Evolutionary conservation across 92 coral and sea anemone species (phyloP).

Genomic region (Parazoanthus atlanticus): DNA sequence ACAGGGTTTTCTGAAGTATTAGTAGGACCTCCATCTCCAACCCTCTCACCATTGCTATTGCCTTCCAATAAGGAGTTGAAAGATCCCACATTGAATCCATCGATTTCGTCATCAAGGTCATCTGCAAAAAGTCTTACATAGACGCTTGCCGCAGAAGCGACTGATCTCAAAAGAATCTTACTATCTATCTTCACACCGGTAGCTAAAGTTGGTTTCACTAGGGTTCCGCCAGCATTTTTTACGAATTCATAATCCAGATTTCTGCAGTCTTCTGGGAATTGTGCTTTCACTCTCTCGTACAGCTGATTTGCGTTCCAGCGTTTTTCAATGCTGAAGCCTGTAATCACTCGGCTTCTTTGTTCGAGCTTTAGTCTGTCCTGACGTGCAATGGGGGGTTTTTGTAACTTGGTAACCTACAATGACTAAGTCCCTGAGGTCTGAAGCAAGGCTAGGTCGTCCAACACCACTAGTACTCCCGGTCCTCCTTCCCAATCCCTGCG

Average conservation of each 20-base stretch:
- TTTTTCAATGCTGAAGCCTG: conserved; percentile 6
- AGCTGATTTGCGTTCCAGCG: conserved; percentile 29
- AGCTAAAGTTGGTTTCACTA: conserved; percentile 49
- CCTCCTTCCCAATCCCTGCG: neutral
- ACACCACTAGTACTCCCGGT: neutral
- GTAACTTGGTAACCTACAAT: neutral
- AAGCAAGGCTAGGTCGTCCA: neutral
- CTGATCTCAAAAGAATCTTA: conserved; percentile 46
- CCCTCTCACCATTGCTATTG: neutral
- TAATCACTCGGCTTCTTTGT: neutral
- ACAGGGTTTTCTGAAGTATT: neutral
- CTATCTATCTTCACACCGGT: conserved; percentile 48
- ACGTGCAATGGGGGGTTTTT: conserved; percentile 12
- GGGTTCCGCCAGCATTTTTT: conserved; percentile 32
- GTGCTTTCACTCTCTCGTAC: conserved; percentile 48
- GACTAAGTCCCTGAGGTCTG: neutral
- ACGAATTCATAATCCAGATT: conserved; percentile 54
- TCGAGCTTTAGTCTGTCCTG: neutral
- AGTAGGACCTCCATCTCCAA: too few species aligned
- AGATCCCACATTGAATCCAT: neutral
- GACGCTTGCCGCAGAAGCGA: conserved; percentile 46
- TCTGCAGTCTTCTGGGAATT: conserved; percentile 63
- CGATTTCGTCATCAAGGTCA: conserved; percentile 34
- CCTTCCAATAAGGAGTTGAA: neutral
- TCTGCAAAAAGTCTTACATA: conserved; percentile 49